Conservation (phyloP, 2,888 invertebrate genomes). For the Ctenicera cuprea region DNA sequence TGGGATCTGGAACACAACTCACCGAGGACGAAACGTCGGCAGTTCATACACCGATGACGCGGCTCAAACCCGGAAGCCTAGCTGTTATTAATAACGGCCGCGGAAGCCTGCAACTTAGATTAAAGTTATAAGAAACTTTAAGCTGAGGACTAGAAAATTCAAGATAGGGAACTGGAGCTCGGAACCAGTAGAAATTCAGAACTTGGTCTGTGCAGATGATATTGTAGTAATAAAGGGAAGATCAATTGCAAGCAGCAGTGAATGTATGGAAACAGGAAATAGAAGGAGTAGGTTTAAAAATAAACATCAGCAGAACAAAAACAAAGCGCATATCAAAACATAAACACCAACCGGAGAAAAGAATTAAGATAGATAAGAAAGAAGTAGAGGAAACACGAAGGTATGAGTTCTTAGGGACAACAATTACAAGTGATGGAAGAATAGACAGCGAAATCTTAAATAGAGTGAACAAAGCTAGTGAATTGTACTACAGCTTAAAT, state of each 20-base stretch:
- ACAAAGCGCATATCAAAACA: neutral
- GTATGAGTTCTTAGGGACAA: conserved; percentile 79
- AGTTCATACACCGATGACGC: no score
- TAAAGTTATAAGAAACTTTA: neutral
- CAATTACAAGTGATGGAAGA: conserved; percentile 82
- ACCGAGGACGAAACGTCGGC: no score
- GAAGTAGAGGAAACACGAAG: no score
- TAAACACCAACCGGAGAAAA: neutral
- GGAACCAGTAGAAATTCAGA: no score
- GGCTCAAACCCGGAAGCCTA: no score
- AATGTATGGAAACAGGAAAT: neutral
- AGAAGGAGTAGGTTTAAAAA: neutral
- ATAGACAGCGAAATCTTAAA: no score
- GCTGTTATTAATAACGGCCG: no score
- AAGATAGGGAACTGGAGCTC: neutral
- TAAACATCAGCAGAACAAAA: neutral
- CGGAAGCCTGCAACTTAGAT: no score
- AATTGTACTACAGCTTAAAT: no score
- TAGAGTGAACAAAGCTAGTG: no score
- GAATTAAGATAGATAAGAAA: no score
- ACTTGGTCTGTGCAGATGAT: neutral
- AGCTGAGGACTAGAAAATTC: neutral
- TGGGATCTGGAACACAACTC: no score
- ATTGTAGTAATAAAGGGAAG: neutral
- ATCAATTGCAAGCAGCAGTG: neutral